A percentile compares a stretch with the other conserved stretches of the same genome.
Conservation (phyloP, 2,888 invertebrate genomes). For the Zygaena filipendulae region DNA sequence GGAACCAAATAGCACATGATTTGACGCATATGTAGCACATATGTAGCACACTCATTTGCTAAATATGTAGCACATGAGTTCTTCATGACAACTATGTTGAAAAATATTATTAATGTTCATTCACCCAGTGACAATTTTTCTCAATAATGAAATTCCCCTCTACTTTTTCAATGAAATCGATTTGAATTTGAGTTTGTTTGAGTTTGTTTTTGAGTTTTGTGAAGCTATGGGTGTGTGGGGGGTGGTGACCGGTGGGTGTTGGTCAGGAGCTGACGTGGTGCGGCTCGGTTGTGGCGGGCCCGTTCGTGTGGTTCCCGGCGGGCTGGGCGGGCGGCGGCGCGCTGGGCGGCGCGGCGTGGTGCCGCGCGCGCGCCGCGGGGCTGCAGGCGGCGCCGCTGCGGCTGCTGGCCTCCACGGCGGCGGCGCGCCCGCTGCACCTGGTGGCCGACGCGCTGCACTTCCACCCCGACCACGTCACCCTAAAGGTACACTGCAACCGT, state of each 20-base stretch:
- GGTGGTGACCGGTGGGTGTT: slow-evolving; percentile 15
- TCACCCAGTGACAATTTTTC: too few species aligned
- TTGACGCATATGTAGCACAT: too few species aligned
- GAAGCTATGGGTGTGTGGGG: slow-evolving; percentile 14
- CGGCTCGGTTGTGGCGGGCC: slow-evolving; percentile 23
- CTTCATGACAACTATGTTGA: too few species aligned
- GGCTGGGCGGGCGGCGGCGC: slow-evolving; percentile 29
- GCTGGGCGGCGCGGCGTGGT: slow-evolving; percentile 25
- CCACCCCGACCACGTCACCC: slow-evolving; percentile 26
- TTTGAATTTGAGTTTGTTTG: too few species aligned
- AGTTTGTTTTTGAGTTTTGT: too few species aligned
- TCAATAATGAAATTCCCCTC: too few species aligned
- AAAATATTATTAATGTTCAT: too few species aligned
- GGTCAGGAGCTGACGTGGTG: slow-evolving; percentile 1
- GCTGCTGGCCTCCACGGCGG: slow-evolving; percentile 31
- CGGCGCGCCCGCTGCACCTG: slow-evolving; percentile 27
- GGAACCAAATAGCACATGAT: too few species aligned
- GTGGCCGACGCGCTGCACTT: slow-evolving; percentile 39
- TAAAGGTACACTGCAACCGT: slow-evolving; percentile 26
- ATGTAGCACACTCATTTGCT: too few species aligned
- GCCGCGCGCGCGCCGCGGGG: slow-evolving; percentile 25
- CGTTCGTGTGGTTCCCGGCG: slow-evolving; percentile 31
- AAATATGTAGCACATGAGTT: too few species aligned
- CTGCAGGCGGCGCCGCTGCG: slow-evolving; percentile 27
- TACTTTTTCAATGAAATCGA: too few species aligned